Base-by-base conservation (phyloP, 1,140 invertebrate species). In the Anoplophora glabripennis region DNA sequence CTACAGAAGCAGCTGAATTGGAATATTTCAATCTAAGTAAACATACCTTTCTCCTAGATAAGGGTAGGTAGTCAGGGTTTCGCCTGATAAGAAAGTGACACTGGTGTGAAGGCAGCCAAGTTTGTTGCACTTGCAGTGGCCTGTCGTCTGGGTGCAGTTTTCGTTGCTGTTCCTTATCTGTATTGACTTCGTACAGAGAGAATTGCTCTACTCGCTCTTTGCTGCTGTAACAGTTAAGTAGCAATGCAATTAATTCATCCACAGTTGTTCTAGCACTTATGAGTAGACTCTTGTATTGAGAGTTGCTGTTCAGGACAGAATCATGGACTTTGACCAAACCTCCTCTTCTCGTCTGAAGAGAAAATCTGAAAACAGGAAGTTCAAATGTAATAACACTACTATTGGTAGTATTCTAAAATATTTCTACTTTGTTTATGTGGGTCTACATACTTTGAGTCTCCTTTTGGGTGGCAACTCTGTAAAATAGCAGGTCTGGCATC, bases 311-410 rank as follows among this genome's bases (percentile, higher is more conserved):
- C 47, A 94, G 78, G 36, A 90, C 90, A 37, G 90, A 91, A 69
- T 94, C 93, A 78, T 94, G 92, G 12, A 96, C 89, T 78, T 92
- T 92, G 53, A 95, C 88, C 44, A 95, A 80, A 8, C 91, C 91
- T 28, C 93, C 93, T 21, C 89, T 84, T 64, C 88, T 83, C 66
- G 89, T 89, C 77, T 93, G 88, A 38, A 96, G 78, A 38, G 89
- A 90, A 77, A 96, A 94, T 74, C 89, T 90, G 77, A n/a, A 81
- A 80, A 61, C 34, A 65, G 60, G 36, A 52, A 57, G 21, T 28
- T 28, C 5, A 28, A 28, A 3, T 28, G 21, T 28, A 3, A 28
- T 28, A 28, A 28, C 5, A 28, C 21, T 28, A 5, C 2, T 2
- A 40, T 40, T 12, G 38, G 14, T 40, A 15, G 7, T n/a, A 40